Percentiles rank a stretch among this genome's conserved stretches.
Conservation (phyloP, 2,888 invertebrate species). For the Amphipyra tragopoginis region DNA sequence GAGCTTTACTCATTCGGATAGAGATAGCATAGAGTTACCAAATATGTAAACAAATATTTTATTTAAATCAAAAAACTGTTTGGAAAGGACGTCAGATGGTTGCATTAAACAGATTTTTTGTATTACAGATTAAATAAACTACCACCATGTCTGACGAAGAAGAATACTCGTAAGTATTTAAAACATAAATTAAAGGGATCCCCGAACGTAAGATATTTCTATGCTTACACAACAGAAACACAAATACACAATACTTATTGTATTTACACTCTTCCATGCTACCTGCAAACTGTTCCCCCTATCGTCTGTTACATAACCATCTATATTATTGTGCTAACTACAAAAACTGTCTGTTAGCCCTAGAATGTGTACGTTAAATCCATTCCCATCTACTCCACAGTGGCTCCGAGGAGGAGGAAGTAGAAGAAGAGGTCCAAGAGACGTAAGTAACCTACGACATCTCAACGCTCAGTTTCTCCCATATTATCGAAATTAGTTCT, state of each 20-base stretch:
- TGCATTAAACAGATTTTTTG: slow-evolving; percentile 56
- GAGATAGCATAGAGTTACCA: slow-evolving; percentile 1
- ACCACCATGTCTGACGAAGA: slow-evolving; percentile 98
- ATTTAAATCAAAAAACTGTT: background rate
- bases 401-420: slow-evolving; percentile 93
- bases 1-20: slow-evolving; percentile 6
- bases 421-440: slow-evolving; percentile 94
- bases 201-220: slow-evolving; percentile 40
- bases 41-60: background rate
- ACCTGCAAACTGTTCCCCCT: slow-evolving; percentile 41
- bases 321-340: slow-evolving; percentile 49
- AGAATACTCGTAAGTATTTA: slow-evolving; percentile 97
- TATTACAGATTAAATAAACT: slow-evolving; percentile 86
- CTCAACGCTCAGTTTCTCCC: slow-evolving; percentile 35
- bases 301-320: slow-evolving; percentile 24
- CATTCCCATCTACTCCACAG: slow-evolving; percentile 76
- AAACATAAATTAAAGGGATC: slow-evolving; percentile 29
- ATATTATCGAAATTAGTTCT: slow-evolving; percentile 65
- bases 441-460: slow-evolving; percentile 91
- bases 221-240: slow-evolving; percentile 36
- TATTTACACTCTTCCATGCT: slow-evolving; percentile 21
- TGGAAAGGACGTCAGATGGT: background rate
- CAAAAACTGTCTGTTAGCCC: slow-evolving; percentile 46
- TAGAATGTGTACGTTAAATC: slow-evolving; percentile 55
- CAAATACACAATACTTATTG: slow-evolving; percentile 32